These are phyloP conservation scores for Mastomys coucha DNA, from an alignment of 2,113 vertebrate species.

Conservation along the genomic window DNA sequence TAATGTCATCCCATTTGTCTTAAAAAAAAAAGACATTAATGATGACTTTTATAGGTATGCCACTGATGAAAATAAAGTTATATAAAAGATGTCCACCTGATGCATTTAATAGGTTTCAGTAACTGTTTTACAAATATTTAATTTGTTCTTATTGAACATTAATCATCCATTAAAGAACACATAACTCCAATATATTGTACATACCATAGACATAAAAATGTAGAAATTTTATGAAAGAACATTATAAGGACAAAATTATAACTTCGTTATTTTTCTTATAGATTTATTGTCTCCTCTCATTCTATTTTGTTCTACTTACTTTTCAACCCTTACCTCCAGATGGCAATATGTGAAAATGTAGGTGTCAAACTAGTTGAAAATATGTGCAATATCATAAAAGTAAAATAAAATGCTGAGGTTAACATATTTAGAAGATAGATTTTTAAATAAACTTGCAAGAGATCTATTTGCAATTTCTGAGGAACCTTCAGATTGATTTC, in stretches of 20 bases:
- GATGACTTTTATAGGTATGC: neutral
- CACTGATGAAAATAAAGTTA: neutral
- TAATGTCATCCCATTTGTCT: neutral
- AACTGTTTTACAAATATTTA: neutral
- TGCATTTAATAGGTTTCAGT: neutral
- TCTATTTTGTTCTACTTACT: neutral
- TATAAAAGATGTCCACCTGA: neutral
- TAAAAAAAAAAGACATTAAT: neutral
- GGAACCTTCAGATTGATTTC: too few species aligned
- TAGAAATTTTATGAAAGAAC: neutral
- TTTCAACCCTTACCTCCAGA: neutral
- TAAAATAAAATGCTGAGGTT: neutral
- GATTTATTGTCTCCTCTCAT: neutral
- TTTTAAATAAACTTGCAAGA: neutral
- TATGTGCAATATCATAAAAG: conserved; percentile 5
- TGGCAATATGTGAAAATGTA: conserved; percentile 54
- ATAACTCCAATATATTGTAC: neutral
- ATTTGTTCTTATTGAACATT: neutral
- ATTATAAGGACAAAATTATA: neutral
- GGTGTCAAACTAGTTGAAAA: conserved; percentile 43
- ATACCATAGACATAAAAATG: neutral
- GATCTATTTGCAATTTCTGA: too few species aligned
- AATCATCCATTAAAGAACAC: neutral
- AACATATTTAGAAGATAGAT: neutral
- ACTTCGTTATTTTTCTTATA: neutral